A percentile compares a stretch with the other conserved stretches of the same genome.
These are phyloP conservation scores for Papilio machaon DNA, from an alignment of 1,140 invertebrate genomes.

Conservation along the genomic window DNA sequence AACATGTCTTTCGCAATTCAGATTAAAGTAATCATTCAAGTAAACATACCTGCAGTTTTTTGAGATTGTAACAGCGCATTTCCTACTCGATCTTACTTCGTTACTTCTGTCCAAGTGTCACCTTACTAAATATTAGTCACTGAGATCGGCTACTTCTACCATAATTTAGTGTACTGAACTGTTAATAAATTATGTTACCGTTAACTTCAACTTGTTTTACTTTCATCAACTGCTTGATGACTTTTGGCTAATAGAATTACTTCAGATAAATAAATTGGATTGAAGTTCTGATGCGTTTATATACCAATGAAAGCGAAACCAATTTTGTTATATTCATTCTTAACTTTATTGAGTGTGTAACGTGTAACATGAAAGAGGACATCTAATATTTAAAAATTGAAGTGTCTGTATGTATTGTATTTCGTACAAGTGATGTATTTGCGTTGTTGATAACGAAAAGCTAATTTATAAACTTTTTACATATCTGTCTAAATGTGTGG, in stretches of 20 bases:
- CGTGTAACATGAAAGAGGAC: no score
- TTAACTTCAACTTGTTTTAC: neutral
- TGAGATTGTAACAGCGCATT: neutral
- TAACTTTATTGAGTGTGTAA: no score
- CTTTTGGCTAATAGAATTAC: neutral
- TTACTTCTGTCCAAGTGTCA: neutral
- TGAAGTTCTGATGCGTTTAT: neutral
- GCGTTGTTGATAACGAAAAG: no score
- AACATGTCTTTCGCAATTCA: no score
- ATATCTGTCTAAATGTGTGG: no score
- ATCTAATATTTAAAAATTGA: no score
- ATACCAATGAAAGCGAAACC: neutral
- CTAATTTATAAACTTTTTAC: no score
- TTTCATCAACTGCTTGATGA: constrained; percentile 6
- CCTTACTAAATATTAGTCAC: neutral
- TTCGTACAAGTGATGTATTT: no score
- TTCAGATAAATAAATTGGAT: neutral
- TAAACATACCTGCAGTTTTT: neutral
- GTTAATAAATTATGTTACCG: neutral
- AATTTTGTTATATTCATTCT: neutral
- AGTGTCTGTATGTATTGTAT: no score
- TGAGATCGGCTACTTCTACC: neutral
- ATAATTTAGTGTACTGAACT: neutral
- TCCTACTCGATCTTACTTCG: neutral
- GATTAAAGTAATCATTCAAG: neutral